phyloP scores from a whole-genome alignment of 2,113 vertebrate genomes.

The Lophochroa leadbeateri region DNA sequence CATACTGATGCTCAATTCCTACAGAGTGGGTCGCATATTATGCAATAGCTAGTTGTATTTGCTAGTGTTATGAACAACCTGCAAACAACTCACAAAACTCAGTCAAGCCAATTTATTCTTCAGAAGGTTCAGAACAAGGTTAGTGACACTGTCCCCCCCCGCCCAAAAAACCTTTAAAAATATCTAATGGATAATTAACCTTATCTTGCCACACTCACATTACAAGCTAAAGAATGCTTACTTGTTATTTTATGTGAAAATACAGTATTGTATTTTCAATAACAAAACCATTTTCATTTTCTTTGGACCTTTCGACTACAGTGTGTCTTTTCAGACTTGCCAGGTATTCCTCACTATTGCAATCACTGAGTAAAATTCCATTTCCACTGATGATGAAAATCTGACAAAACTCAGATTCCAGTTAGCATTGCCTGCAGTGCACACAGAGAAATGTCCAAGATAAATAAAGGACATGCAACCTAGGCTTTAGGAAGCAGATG shows the following conservation, averaged over 20 bases:
- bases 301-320: not conserved
- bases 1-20: not conserved
- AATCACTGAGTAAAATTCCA: not conserved
- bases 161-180: accelerated
- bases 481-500: not conserved
- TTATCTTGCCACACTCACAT: not conserved
- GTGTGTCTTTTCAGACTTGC: not conserved
- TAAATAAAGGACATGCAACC: not conserved
- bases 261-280: not conserved
- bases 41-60: not conserved
- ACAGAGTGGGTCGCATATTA: not conserved
- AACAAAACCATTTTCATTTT: not conserved
- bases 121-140: not conserved
- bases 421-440: not conserved
- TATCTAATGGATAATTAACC: not conserved
- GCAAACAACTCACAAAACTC: not conserved
- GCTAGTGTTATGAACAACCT: not conserved
- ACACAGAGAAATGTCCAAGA: not conserved
- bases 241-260: not conserved
- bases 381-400: not conserved
- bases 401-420: not conserved
- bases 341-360: not conserved
- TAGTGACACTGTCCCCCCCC: not conserved
- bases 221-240: not conserved
- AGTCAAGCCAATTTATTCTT: not conserved